Base-by-base conservation (phyloP, 2,113 vertebrate genomes). In the Gambusia affinis region DNA sequence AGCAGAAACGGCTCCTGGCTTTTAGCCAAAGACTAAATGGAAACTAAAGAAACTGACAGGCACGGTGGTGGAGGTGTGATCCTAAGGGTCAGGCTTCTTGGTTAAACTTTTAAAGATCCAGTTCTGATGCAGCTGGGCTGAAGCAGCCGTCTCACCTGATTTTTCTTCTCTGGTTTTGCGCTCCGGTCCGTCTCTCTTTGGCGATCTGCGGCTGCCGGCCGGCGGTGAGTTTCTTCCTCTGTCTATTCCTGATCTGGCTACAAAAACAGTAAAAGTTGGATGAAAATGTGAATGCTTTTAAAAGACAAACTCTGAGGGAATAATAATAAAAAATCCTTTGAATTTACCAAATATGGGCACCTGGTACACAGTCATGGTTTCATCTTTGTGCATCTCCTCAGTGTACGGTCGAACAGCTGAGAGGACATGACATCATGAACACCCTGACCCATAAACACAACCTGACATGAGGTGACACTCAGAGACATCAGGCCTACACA, bases 271-370 rank as follows among this genome's bases (percentile, higher is more conserved):
- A 37, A 30, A 15, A 24, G 2, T 24, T 30, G n/a, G 17, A 47
- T 57, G 17, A 30, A 2, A 12, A 47, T 19, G 14, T 14, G n/a
- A 37, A 39, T 35, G 12, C 0, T 14, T 51, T 17, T 22, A 31
- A 39, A 2, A 0, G 31, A 27, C 22, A 27, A 0, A 31, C 33
- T 10, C 7, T 54, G 54, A 42, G 0, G 37, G 3, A 65, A 6
- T 2, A 37, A 37, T 11, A 37, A 37, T 28, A 33, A 17, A 64
- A 30, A 8, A 57, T 0, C 37, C 11, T 68, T 3, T 19, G 4
- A 57, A 93, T 96, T 95, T 88, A 99, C 98, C 95, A 74, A 95
- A 89, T 39, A 98, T 89, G 2, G 97, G 96, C 35, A 99, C 88
- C 15, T 98, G 97, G 67, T 75, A 30, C 47, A 99, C 96, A 0